Conservation (phyloP, 2,797 vertebrate genomes). For the Salmo trutta region DNA sequence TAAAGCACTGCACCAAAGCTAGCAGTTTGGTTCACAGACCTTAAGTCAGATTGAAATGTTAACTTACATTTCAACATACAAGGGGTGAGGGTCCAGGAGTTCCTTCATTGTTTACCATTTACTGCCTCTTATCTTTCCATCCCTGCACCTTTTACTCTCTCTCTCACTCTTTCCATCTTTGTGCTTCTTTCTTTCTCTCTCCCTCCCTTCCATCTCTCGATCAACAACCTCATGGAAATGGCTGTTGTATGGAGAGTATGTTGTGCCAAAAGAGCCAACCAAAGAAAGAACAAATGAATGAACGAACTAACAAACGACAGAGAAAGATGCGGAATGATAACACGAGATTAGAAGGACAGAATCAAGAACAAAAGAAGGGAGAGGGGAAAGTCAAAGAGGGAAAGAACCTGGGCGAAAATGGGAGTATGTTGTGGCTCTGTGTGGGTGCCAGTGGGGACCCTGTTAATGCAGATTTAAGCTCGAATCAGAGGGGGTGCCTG, state of each 20-base stretch:
- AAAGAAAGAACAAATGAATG: too few species aligned
- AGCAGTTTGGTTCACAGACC: too few species aligned
- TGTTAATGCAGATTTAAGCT: conserved; percentile 37
- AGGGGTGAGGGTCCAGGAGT: not conserved
- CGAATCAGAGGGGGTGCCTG: conserved; percentile 34
- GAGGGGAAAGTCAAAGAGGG: conserved; percentile 2
- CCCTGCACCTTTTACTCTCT: not conserved
- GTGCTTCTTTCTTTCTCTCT: too few species aligned
- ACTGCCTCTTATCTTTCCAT: not conserved
- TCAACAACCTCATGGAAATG: not conserved
- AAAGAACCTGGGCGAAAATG: conserved; percentile 14
- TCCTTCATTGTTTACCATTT: not conserved
- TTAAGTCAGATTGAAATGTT: too few species aligned
- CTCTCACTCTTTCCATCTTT: too few species aligned
- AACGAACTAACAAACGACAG: not conserved
- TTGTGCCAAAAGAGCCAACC: too few species aligned
- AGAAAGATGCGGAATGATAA: not conserved
- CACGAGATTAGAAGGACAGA: conserved; percentile 2
- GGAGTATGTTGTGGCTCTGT: not conserved
- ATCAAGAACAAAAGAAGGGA: conserved; percentile 1
- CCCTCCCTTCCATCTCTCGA: not conserved
- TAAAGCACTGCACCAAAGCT: too few species aligned
- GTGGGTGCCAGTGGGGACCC: conserved; percentile 11
- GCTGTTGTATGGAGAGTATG: too few species aligned
- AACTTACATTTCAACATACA: too few species aligned